Conservation (phyloP, 92 coral and sea anemone genomes). For the Umimayanthus chanpuru region DNA sequence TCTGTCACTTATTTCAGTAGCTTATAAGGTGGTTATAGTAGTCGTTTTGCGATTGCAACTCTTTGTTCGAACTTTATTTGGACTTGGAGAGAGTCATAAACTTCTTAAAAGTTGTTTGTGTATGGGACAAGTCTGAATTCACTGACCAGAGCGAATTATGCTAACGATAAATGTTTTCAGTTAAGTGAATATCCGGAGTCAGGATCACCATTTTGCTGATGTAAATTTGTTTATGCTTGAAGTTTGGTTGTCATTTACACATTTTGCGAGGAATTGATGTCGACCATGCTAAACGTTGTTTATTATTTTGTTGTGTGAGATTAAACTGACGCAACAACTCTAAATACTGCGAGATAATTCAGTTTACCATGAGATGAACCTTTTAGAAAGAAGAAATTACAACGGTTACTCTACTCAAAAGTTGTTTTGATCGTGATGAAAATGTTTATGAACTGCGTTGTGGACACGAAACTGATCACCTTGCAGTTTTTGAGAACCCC, state of each 20-base stretch:
- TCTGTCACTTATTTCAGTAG: background rate
- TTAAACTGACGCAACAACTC: conserved; percentile 19
- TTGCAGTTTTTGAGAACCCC: conserved; percentile 44
- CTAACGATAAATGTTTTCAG: background rate
- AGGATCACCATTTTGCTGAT: background rate
- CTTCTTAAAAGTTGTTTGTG: conserved; percentile 36
- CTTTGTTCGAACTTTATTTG: background rate
- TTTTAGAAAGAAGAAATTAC: background rate
- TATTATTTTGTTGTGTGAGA: background rate
- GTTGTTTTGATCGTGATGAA: conserved; percentile 19
- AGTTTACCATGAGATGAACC: background rate
- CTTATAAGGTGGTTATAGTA: conserved; percentile 25
- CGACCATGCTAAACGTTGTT: conserved; percentile 1
- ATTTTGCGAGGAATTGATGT: conserved; percentile 14
- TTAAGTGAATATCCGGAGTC: background rate
- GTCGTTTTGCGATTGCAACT: conserved; percentile 31
- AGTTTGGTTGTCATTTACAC: background rate
- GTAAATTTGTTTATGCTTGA: background rate
- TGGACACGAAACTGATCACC: conserved; percentile 17
- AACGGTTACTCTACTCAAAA: too few species aligned
- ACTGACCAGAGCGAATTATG: conserved; percentile 6
- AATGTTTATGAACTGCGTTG: conserved; percentile 12
- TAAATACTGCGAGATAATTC: background rate
- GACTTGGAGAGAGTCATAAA: conserved; percentile 15
- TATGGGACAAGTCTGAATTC: conserved; percentile 36